These are phyloP conservation scores for Hoplostethus atlanticus DNA, from an alignment of 2,797 vertebrate genomes.

Conservation along the genomic window DNA sequence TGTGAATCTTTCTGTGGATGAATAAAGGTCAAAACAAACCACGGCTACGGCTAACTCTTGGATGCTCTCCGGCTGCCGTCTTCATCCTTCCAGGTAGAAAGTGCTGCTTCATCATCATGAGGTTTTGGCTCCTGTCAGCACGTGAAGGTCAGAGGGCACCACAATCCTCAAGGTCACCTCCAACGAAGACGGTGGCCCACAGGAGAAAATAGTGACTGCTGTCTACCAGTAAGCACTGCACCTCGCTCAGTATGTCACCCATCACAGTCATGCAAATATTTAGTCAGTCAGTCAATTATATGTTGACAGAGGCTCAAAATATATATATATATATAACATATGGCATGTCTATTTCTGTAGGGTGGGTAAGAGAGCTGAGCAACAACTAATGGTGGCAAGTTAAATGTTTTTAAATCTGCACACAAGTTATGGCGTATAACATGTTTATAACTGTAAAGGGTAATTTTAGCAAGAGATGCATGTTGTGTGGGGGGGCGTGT, in stretches of 20 bases:
- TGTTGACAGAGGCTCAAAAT: constrained; percentile 52
- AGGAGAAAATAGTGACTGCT: constrained; percentile 71
- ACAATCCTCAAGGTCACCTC: constrained; percentile 69
- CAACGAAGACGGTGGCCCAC: constrained; percentile 25
- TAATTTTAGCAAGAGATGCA: constrained; percentile 1
- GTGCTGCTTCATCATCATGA: constrained; percentile 67
- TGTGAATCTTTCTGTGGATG: background rate
- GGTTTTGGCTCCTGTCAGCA: constrained; percentile 73
- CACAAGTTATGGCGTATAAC: background rate
- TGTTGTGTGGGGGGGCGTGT: constrained; percentile 15
- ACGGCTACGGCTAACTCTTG: background rate
- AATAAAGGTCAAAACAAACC: background rate
- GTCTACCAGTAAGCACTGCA: constrained; percentile 72
- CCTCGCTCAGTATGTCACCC: background rate
- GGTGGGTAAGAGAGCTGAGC: constrained; percentile 8
- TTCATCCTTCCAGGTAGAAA: constrained; percentile 55
- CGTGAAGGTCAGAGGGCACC: constrained; percentile 58
- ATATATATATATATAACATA: too few relatives aligned
- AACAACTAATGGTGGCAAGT: constrained; percentile 5
- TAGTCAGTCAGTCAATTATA: constrained; percentile 48
- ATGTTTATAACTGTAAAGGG: background rate
- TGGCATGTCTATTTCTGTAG: constrained; percentile 28
- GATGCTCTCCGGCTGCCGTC: background rate
- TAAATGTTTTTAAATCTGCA: constrained; percentile 14
- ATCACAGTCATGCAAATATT: constrained; percentile 48